Conservation (phyloP, 2,888 invertebrate species). For the Spodoptera littoralis region DNA sequence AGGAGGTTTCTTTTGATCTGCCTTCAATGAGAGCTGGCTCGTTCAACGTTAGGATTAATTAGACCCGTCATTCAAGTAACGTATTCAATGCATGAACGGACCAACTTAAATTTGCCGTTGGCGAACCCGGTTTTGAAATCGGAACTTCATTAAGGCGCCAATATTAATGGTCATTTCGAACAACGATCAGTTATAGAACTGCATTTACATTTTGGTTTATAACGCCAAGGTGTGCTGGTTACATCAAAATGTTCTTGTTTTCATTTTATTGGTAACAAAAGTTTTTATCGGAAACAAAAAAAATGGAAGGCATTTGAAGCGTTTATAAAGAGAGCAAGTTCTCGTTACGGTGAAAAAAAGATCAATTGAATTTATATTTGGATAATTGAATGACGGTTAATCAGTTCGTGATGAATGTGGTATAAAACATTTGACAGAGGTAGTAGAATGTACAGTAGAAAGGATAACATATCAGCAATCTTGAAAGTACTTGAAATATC, state of each 20-base stretch:
- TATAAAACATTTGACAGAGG: no score
- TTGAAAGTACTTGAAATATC: no score
- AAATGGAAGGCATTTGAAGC: constrained; percentile 24
- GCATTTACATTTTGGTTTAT: constrained; percentile 42
- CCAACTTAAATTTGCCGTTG: constrained; percentile 62
- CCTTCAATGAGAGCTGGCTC: constrained; percentile 72
- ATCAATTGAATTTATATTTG: constrained; percentile 4
- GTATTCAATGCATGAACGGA: constrained; percentile 68
- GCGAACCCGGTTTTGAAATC: constrained; percentile 48
- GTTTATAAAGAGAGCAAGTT: not conserved
- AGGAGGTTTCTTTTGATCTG: constrained; percentile 84
- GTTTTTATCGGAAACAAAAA: constrained; percentile 42
- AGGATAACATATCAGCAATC: no score
- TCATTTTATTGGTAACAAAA: constrained; percentile 55
- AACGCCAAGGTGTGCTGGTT: constrained; percentile 52
- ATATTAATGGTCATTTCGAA: constrained; percentile 53
- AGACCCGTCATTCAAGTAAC: constrained; percentile 77
- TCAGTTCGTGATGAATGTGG: not conserved
- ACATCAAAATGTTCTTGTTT: constrained; percentile 58
- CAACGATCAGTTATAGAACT: constrained; percentile 27
- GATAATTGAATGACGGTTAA: not conserved
- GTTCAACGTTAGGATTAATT: constrained; percentile 82
- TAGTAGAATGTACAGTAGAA: no score
- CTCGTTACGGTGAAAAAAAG: no score
- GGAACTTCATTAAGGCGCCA: constrained; percentile 46